Percentiles rank a stretch among this genome's conserved stretches.
Evolutionary conservation across 2,113 vertebrate genomes (phyloP).

Genomic region (Orycteropus afer): DNA sequence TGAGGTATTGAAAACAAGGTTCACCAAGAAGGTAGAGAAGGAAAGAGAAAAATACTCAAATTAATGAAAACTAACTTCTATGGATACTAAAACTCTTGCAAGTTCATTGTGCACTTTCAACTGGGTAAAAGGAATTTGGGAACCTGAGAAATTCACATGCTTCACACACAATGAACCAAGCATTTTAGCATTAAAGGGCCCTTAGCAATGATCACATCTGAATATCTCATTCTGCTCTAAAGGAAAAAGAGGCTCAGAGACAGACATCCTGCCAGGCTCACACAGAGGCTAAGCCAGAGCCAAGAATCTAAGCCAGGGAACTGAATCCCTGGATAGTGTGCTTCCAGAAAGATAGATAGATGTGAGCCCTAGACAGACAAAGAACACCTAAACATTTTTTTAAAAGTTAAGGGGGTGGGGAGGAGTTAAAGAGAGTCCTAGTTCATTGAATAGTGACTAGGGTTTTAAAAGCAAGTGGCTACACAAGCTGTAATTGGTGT

Average conservation of each 20-base stretch:
- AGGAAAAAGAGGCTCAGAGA: background rate
- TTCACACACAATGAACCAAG: background rate
- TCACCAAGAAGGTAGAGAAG: background rate
- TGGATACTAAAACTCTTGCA: conserved; percentile 8
- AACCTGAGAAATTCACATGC: background rate
- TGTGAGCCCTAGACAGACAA: background rate
- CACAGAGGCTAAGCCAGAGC: background rate
- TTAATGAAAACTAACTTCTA: conserved; percentile 8
- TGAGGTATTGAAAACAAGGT: background rate
- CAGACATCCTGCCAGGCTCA: background rate
- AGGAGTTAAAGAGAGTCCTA: background rate
- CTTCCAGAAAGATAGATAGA: background rate
- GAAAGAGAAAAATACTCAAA: background rate
- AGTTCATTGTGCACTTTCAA: background rate
- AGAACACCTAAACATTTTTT: background rate
- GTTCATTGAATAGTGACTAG: background rate
- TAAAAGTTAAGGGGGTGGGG: conserved; percentile 1
- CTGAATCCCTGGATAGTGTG: background rate
- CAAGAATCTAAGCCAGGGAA: background rate
- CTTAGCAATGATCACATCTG: background rate
- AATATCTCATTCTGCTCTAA: background rate
- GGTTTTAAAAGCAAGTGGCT: background rate
- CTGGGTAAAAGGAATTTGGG: background rate
- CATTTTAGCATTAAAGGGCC: background rate
- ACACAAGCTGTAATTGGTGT: background rate